Base-by-base conservation (phyloP, 2,797 vertebrate species). In the Crenuchus spilurus region DNA sequence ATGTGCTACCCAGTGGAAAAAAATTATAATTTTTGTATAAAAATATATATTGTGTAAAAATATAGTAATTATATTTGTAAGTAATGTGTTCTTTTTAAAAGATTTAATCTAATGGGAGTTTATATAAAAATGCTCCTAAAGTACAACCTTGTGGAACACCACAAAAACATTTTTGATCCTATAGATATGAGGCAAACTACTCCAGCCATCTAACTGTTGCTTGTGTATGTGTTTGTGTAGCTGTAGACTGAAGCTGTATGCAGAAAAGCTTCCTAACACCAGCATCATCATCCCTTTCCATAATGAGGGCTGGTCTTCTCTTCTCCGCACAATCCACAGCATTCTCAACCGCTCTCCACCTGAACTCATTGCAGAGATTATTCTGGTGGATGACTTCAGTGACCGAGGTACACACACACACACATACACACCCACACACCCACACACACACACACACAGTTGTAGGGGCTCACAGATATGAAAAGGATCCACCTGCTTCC, bases 231-330 rank as follows among this genome's bases (percentile, higher is more conserved):
- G 26, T 75, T 5, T 84, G 28, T 80, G n/a, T 75, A 98, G 96
- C 90, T 98, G 97, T 85, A 95, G 90, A 82, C 86, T 75, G 80
- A 98, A 95, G 83, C 89, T 93, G 81, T 98, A 99, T 68, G 77
- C 90, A 22, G 94, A 95, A 84, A 94, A 90, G 48, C 95, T 99
- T 0, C 97, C 97, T 2, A 97, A 95, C 91, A 98, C 96, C 80
- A 98, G 95, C 35, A 87, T 99, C 89, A 98, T 99, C 82, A 97
- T 99, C 84, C 97, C 97, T 0, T 99, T 99, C 91, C 97, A 99
- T 77, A 99, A 99, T 0, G 97, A 99, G 72, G 97, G 97, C 68
- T 99, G 97, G 97, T 98, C 97, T 0, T 97, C 97, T 0, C 94
- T 99, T 51, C 94, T 99, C 7, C 92, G 97, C 68, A 99, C 97